A percentile compares a stretch with the other conserved stretches of the same genome.
phyloP scores from a whole-genome alignment of 2,113 vertebrate genomes.

The Azemiops feae region DNA sequence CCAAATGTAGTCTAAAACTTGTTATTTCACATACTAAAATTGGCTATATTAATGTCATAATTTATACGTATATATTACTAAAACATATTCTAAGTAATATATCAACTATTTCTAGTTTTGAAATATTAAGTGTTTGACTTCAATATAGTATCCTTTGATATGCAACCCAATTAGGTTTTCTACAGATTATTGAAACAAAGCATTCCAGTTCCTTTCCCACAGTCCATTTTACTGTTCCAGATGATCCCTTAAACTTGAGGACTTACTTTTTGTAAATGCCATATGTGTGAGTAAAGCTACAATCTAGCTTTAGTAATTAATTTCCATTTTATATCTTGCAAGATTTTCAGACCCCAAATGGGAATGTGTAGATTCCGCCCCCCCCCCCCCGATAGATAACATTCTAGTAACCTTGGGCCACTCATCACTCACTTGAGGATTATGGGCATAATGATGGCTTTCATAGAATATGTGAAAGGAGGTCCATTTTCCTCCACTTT shows the following conservation, averaged over 20 bases:
- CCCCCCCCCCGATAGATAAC: not conserved
- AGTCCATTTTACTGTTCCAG: not conserved
- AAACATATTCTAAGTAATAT: not conserved
- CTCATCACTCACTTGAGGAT: not conserved
- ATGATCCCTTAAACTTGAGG: not conserved
- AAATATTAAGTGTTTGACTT: not conserved
- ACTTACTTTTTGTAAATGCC: not conserved
- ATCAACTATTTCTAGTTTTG: not conserved
- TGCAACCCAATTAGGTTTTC: not conserved
- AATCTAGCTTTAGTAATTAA: not conserved
- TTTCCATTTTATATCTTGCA: not conserved
- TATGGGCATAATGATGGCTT: not conserved
- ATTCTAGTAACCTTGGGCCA: not conserved
- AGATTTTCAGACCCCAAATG: not conserved
- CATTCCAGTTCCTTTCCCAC: too few species aligned
- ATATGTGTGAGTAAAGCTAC: not conserved
- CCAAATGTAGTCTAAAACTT: not conserved
- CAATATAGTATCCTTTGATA: too few species aligned
- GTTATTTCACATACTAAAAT: not conserved
- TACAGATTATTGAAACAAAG: not conserved
- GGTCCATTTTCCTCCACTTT: not conserved
- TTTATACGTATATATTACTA: not conserved
- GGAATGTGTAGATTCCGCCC: not conserved
- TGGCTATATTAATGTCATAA: not conserved
- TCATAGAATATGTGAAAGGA: not conserved